A percentile compares a stretch with the other conserved stretches of the same genome.
Conservation (phyloP, 2,113 vertebrate species). For the Myrmecobius fasciatus region DNA sequence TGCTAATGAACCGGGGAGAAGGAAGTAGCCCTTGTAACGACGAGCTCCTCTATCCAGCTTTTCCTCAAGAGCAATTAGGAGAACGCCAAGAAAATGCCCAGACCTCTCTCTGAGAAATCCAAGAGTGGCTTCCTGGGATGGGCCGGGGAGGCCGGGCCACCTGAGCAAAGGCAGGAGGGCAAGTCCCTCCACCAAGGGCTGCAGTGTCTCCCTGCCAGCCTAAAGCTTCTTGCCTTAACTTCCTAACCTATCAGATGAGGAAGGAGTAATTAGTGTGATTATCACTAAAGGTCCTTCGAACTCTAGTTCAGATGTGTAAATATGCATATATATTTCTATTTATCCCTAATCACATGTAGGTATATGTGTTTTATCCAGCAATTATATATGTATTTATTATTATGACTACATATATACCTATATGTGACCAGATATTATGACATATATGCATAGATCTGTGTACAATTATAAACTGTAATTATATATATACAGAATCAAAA, state of each 20-base stretch:
- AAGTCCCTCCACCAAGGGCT: neutral
- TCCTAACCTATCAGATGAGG: neutral
- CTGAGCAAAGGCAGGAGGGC: too few species aligned
- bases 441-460: neutral
- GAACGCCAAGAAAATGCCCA: neutral
- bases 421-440: too few species aligned
- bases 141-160: too few species aligned
- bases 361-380: neutral
- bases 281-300: neutral
- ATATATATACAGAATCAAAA: neutral
- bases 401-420: neutral
- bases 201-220: neutral
- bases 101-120: neutral
- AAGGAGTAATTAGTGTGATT: neutral
- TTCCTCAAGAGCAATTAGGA: neutral
- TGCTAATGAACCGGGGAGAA: neutral
- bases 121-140: neutral
- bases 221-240: neutral
- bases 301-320: neutral
- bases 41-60: neutral
- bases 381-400: neutral
- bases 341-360: neutral
- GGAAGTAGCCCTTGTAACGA: neutral
- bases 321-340: neutral
- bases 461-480: neutral